Conservation (phyloP, 2,797 vertebrate genomes). For the Liasis olivaceus region DNA sequence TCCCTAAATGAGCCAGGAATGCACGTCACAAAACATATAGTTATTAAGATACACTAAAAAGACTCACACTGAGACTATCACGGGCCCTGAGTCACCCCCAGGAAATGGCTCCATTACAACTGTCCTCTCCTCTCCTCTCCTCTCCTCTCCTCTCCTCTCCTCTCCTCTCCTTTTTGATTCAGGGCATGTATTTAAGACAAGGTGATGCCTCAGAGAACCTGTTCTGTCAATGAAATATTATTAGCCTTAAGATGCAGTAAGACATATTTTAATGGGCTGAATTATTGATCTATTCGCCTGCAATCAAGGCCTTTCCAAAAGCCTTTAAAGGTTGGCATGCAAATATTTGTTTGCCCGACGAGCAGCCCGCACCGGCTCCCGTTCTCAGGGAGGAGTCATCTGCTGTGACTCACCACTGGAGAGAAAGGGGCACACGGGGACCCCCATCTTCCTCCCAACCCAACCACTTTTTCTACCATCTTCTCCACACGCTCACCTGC, state of each 20-base stretch:
- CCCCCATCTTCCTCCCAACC: not conserved
- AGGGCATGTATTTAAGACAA: not conserved
- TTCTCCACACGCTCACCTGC: rapidly evolving
- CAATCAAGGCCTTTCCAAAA: not conserved
- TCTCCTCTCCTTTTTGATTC: not conserved
- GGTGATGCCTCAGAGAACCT: not conserved
- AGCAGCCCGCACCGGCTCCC: no score
- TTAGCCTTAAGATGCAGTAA: not conserved
- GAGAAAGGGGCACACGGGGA: not conserved
- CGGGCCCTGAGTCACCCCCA: not conserved
- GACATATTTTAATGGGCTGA: not conserved
- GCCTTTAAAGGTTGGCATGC: not conserved
- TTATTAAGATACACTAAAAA: not conserved
- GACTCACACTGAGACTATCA: not conserved
- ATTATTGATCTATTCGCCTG: not conserved
- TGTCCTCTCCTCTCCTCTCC: rapidly evolving
- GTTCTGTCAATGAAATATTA: not conserved
- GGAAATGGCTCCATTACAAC: no score
- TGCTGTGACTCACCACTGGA: no score
- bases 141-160: rapidly evolving
- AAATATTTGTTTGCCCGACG: not conserved
- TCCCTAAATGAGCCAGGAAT: not conserved
- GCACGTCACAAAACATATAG: not conserved
- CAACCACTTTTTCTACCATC: not conserved
- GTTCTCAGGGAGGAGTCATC: not conserved